Evolutionary conservation across 1,140 invertebrate species (phyloP).

Genomic region (Drosophila simulans): DNA sequence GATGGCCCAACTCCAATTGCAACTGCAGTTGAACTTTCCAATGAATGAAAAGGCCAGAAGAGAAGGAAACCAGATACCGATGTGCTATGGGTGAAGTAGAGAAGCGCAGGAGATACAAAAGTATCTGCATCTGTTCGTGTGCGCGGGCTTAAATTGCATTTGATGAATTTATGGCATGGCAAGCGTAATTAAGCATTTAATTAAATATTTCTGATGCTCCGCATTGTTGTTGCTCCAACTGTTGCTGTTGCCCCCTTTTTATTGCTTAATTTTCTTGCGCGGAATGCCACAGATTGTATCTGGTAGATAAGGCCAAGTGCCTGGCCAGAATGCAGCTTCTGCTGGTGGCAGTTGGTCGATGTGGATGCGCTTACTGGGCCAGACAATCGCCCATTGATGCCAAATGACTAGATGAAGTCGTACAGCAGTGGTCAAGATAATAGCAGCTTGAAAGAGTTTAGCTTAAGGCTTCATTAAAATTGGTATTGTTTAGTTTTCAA

Average conservation of each 20-base stretch:
- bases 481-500: not conserved
- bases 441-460: not conserved
- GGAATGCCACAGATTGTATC: slow-evolving; percentile 75
- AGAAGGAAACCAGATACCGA: not conserved
- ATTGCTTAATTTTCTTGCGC: slow-evolving; percentile 69
- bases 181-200: slow-evolving; percentile 84
- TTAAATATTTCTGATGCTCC: slow-evolving; percentile 81
- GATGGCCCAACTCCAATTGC: slow-evolving; percentile 68
- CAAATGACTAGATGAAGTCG: not conserved
- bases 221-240: slow-evolving; percentile 60
- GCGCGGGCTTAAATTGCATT: slow-evolving; percentile 77
- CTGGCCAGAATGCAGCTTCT: slow-evolving; percentile 37
- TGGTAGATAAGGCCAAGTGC: slow-evolving; percentile 46
- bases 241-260: slow-evolving; percentile 9
- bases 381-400: slow-evolving; percentile 32
- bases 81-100: not conserved
- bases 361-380: slow-evolving; percentile 7
- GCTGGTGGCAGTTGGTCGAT: slow-evolving; percentile 4
- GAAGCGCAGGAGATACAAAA: slow-evolving; percentile 12
- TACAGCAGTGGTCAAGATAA: not conserved
- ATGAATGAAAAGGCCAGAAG: slow-evolving; percentile 50
- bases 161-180: slow-evolving; percentile 84
- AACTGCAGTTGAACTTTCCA: slow-evolving; percentile 52
- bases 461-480: too few relatives aligned
- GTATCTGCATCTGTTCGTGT: slow-evolving; percentile 52